Evolutionary conservation across 2,113 vertebrate genomes (phyloP), one percentile per base, ranked within the genome.

Genomic region (Cyphomyrus discorhynchus): DNA sequence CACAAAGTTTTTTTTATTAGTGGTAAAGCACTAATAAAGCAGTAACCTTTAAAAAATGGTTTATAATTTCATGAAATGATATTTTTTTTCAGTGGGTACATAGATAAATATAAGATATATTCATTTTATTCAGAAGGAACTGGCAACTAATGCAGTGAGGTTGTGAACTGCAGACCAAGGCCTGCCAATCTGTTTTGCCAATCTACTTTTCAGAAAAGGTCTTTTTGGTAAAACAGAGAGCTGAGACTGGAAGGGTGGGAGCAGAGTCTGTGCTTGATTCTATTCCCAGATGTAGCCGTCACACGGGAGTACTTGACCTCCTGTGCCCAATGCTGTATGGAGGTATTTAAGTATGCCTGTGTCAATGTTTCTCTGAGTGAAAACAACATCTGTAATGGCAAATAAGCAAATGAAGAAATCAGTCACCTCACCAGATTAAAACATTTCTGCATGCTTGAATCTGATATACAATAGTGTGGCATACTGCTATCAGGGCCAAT

Each of bases 261-360:
- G 24, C 9, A 27, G 82, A 85, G 19, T 85, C 10, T 58, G 80
- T 89, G 24, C 52, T 62, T 85, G 7, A 83, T 84, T 46, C 39
- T 10, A 5, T 83, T 89, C 52, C 77, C 80, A 89, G 89, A 89
- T 89, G 74, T 80, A 39, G 74, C 74, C 6, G 21, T 49, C 39
- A 46, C 39, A 13, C 4, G 21, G 21, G 35, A 42, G 31, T 49
- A 17, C 45, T 21, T 35, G 49, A 19, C 47, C 4, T 52, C 47
- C 47, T 15, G 13, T 31, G 10, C 85, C 15, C 49, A 86, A 0
- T 19, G 49, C 27, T 86, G 27, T 31, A 46, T 5, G 3, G 85
- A 52, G 21, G n/a, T 9, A 31, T 27, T 86, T 86, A 7, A 31
- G 85, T 5, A n/a, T 86, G 49, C 15, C 74, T 13, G 85, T 85